Evolutionary conservation across 2,888 invertebrate genomes (phyloP), one percentile per base, ranked within the genome.

Genomic region (Mesorhabditis sp.): DNA sequence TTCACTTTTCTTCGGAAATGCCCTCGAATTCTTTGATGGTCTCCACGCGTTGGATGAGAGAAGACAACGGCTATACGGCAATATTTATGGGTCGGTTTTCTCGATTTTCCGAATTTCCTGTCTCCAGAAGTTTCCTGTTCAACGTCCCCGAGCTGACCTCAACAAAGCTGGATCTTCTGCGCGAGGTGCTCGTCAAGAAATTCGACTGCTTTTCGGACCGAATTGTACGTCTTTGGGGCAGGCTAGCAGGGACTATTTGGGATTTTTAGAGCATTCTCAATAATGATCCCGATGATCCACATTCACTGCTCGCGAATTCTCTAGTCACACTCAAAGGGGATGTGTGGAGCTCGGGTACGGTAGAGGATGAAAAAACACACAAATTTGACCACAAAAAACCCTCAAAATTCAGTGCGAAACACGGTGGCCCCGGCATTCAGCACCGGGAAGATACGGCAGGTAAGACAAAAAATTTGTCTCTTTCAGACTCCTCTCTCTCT

Each of bases 401-500:
- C 7, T 50, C 7, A 50, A 50, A 50, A 50, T 50, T 50, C n/a
- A 50, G 58, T 50, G 7, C 58, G 58, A 10, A n/a, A 10, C 7
- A 50, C 58, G 7, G 58, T 50, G 7, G 58, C 74, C 13, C 67
- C 67, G 7, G 77, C 72, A 42, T 76, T 73, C 42, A 77, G 63
- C 58, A 76, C 77, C 41, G 75, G 76, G 1, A 77, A 72, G 4
- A 76, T 50, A 2, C 58, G 58, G 58, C 58, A 50, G 58, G 58
- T 50, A 50, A 50, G 28, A 28, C 2, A 28, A 28, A 28, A 28
- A 28, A 28, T 28, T 28, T 28, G 1, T 28, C 28, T 28, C 28
- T 28, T 28, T 28, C 28, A 28, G 1, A 28, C 28, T 28, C 28
- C 28, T 28, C 28, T 28, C 28, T 28, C 28, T 28, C n/a, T n/a